phyloP scores from a whole-genome alignment of 2,888 invertebrate species.

The Rhagium mordax region DNA sequence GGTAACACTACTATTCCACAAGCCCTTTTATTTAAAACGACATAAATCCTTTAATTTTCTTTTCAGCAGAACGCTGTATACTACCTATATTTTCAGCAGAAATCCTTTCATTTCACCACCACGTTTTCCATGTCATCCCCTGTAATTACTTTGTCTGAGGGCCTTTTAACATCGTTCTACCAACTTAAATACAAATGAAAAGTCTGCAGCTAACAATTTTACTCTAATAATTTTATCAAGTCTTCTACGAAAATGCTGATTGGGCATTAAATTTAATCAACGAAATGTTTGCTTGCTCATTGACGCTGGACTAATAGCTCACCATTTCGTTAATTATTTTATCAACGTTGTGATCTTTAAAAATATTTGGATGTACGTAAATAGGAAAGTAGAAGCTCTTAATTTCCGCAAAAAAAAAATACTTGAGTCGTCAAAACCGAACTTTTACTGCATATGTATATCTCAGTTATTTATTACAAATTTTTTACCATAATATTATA shows the following conservation, averaged over 20 bases:
- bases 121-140: slow-evolving; percentile 38
- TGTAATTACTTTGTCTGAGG: slow-evolving; percentile 42
- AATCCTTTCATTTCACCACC: slow-evolving; percentile 34
- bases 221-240: slow-evolving; percentile 35
- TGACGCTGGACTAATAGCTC: neutral
- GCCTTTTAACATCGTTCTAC: slow-evolving; percentile 17
- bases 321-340: neutral
- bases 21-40: slow-evolving; percentile 3
- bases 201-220: slow-evolving; percentile 38
- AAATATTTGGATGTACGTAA: no score
- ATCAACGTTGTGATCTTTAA: no score
- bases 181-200: slow-evolving; percentile 41
- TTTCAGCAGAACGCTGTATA: neutral
- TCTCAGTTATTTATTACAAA: no score
- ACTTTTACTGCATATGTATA: no score
- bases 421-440: no score
- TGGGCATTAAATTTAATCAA: slow-evolving; percentile 30
- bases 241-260: slow-evolving; percentile 21
- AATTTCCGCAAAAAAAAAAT: no score
- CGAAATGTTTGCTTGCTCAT: neutral
- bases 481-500: no score
- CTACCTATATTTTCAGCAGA: slow-evolving; percentile 7
- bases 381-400: no score
- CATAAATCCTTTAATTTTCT: slow-evolving; percentile 7
- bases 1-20: neutral